Base-by-base conservation (phyloP, 1,140 invertebrate species). In the Dinoponera quadriceps region DNA sequence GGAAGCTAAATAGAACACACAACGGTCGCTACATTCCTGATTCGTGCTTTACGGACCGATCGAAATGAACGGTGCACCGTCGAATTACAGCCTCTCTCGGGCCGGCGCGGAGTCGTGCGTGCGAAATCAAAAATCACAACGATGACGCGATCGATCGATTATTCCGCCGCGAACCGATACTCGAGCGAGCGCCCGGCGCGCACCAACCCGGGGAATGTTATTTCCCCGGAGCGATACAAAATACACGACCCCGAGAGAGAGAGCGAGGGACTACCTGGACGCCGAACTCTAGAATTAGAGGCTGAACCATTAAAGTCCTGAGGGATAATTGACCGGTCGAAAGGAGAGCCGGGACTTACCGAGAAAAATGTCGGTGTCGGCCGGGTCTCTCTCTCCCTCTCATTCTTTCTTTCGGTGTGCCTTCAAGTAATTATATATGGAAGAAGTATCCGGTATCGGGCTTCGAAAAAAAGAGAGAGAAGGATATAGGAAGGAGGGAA, bases 221-320 rank as follows among this genome's bases (percentile, higher is more conserved):
- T 90, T 91, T 90, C 88, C 86, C 90, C 83, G 74, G 81, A 90
- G 91, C 91, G 88, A 91, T 90, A 90, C 89, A 88, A 91, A 90
- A 91, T 86, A 90, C 85, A 90, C 85, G 87, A 91, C 85, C 77
- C 65, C 69, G 59, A n/a, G 48, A 25, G 57, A 69, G 16, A 33
- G 55, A 73, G 68, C 16, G 74, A 69, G 63, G 65, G 29, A 82
- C 49, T 75, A 48, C 83, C 77, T 65, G 68, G 73, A 27, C 84
- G 62, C 27, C 82, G 84, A 92, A 59, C 85, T 91, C 90, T 92
- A 91, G 90, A 91, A 92, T 92, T 92, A 89, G 90, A 90, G 87
- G 75, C 73, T 82, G 80, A 87, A 75, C 88, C 91, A 92, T 92
- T 92, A 92, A 92, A 92, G 90, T 89, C 87, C 88, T 85, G 82